These are phyloP conservation scores for Ploceus nigricollis DNA, from an alignment of 2,113 vertebrate genomes.

Conservation along the genomic window DNA sequence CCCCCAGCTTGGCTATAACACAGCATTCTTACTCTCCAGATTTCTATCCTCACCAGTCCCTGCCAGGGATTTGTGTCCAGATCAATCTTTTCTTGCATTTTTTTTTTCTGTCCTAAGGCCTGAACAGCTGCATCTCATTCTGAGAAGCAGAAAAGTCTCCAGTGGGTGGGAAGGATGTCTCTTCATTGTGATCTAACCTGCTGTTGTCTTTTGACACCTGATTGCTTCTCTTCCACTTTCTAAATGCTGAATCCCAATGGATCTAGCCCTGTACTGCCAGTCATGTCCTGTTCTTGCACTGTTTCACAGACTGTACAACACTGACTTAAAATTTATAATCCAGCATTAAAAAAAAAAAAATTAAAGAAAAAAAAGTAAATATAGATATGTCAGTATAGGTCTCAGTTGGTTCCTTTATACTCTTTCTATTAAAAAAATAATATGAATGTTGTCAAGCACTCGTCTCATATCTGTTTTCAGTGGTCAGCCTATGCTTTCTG, in stretches of 20 bases:
- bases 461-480: neutral
- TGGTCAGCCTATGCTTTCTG: neutral
- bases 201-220: constrained; percentile 11
- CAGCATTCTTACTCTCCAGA: neutral
- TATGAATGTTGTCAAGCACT: neutral
- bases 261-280: neutral
- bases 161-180: neutral
- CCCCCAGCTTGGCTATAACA: neutral
- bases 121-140: constrained; percentile 37
- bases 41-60: neutral
- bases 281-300: neutral
- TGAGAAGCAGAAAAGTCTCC: neutral
- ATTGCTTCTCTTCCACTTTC: neutral
- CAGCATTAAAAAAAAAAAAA: neutral
- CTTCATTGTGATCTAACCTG: neutral
- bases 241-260: neutral
- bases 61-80: constrained; percentile 6
- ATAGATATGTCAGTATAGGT: neutral
- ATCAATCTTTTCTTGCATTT: neutral
- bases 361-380: neutral
- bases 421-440: neutral
- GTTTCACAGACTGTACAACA: neutral
- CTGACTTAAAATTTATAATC: neutral
- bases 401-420: neutral
- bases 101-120: neutral